Conservation (phyloP, 1,140 invertebrate species). For the Ostrea denselamellosa region DNA sequence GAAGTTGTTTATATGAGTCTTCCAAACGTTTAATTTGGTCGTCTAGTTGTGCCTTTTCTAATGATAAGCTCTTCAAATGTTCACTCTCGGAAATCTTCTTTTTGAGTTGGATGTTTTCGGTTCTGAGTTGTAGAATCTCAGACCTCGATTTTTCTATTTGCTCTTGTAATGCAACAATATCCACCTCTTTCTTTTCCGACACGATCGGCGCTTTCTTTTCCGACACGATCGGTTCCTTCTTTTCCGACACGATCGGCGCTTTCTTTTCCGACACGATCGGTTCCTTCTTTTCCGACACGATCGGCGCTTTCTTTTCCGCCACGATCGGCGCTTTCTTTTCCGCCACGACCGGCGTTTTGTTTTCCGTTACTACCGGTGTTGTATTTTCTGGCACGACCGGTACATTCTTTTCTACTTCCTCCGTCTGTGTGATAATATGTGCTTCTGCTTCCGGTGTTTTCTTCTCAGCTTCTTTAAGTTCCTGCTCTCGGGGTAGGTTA, state of each 20-base stretch:
- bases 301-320: no score
- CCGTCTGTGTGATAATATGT: not conserved
- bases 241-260: not conserved
- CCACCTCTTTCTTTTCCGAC: constrained; percentile 4
- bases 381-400: not conserved
- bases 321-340: no score
- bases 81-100: not conserved
- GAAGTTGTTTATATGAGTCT: constrained; percentile 11
- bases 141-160: constrained; percentile 20
- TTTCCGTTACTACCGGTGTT: no score
- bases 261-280: not conserved
- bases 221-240: no score
- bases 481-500: not conserved
- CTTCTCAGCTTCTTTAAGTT: constrained; percentile 1
- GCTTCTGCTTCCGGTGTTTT: not conserved
- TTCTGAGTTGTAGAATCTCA: constrained; percentile 27
- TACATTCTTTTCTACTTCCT: not conserved
- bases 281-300: no score
- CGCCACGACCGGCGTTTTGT: no score
- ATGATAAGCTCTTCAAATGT: not conserved
- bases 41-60: constrained; percentile 37
- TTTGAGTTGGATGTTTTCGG: constrained; percentile 39
- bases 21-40: constrained; percentile 29
- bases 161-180: not conserved
- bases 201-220: not conserved